These are phyloP conservation scores for Dynastes tityus DNA, from an alignment of 2,888 invertebrate genomes.

Conservation along the genomic window DNA sequence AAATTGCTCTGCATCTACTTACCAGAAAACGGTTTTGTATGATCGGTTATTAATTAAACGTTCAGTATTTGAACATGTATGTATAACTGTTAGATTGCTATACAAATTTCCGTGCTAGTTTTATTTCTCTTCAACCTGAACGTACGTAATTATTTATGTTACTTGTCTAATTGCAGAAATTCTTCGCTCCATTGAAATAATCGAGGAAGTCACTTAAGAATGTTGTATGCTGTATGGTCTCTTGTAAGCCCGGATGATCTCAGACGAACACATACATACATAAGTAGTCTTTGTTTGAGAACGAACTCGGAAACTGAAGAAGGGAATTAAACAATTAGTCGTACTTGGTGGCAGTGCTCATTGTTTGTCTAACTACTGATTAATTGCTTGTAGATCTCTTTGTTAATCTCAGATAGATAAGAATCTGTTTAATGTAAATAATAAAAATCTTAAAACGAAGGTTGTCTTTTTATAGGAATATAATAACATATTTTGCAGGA, in stretches of 20 bases:
- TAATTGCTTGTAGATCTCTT: conserved; percentile 25
- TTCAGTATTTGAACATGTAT: conserved; percentile 9
- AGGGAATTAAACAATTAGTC: conserved; percentile 21
- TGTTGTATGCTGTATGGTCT: neutral
- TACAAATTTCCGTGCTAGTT: conserved; percentile 11
- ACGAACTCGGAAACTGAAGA: neutral
- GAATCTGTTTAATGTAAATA: conserved; percentile 2
- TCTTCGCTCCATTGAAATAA: conserved; percentile 25
- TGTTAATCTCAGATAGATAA: conserved; percentile 7
- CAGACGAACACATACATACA: neutral
- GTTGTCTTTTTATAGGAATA: conserved; percentile 18
- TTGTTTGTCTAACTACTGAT: conserved; percentile 41
- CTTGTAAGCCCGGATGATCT: conserved; percentile 17
- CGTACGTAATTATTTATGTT: neutral
- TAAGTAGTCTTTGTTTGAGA: conserved; percentile 8
- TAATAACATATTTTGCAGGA: conserved; percentile 3
- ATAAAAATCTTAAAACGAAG: conserved; percentile 17
- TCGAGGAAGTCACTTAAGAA: conserved; percentile 10
- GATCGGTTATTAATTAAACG: conserved; percentile 2
- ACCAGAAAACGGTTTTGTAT: conserved; percentile 7
- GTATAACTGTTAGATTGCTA: conserved; percentile 11
- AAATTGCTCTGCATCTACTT: conserved; percentile 9
- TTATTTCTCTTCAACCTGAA: conserved; percentile 4
- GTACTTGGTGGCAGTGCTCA: conserved; percentile 33
- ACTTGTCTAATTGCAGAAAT: conserved; percentile 21